Base-by-base conservation (phyloP, 2,113 vertebrate genomes). In the Dendropsophus ebraccatus region DNA sequence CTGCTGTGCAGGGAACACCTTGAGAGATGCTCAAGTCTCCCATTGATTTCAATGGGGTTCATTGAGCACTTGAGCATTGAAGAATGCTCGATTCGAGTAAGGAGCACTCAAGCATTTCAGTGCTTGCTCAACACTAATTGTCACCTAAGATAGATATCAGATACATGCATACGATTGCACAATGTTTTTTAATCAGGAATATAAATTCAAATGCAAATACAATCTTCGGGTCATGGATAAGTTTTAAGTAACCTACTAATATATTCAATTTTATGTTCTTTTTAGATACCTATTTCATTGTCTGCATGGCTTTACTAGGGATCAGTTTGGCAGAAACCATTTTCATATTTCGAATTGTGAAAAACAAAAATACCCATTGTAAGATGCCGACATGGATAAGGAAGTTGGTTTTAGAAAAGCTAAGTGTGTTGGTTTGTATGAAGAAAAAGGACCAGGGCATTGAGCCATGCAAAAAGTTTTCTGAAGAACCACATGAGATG, bases 281-380 rank as follows among this genome's bases (percentile, higher is more conserved):
- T 72, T 0, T 90, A 99, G 98, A 96, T 6, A 92, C 96, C 87
- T 99, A 99, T 89, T 99, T 99, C 0, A 94, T 99, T 58, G 97
- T 99, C 35, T 99, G 98, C 92, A 99, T 99, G 98, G 97, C 97
- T 0, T 92, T 99, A 82, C 93, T 99, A 17, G 97, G 99, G 86
- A 94, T 99, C 92, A 99, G 98, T 91, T 91, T 99, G 86, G 96
- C 93, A 0, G 97, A 99, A 91, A 99, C 96, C 0, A 97, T 98
- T 88, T 88, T 99, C 89, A 97, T 99, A 0, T 96, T 99, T 76
- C 91, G 95, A 49, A 89, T 99, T 91, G 96, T 98, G 23, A 96
- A 98, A 90, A 97, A 97, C 84, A 96, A 98, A 84, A 96, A 99
- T 83, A 92, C 98, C 85, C 97, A 97, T 92, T 92, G 94, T 1